Percentiles rank a stretch among this genome's conserved stretches.
phyloP scores from a whole-genome alignment of 2,888 invertebrate genomes.

The Gonocerus acuteangulatus region DNA sequence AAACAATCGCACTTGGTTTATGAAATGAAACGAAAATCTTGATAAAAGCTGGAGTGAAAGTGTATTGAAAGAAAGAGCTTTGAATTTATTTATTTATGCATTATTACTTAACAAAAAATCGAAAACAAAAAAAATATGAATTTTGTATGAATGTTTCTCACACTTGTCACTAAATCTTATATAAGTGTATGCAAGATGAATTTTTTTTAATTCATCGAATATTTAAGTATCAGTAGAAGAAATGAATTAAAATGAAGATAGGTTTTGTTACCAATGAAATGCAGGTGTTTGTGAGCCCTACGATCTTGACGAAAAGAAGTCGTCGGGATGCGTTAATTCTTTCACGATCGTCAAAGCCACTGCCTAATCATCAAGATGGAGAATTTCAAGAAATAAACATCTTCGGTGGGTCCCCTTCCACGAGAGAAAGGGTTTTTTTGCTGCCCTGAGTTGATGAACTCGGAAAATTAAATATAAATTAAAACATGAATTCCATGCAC shows the following conservation, averaged over 20 bases:
- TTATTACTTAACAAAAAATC: no score
- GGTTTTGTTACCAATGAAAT: constrained; percentile 36
- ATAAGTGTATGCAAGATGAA: constrained; percentile 1
- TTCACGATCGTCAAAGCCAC: constrained; percentile 11
- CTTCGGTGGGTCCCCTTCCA: constrained; percentile 14
- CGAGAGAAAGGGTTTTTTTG: constrained; percentile 9
- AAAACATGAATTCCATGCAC: background rate
- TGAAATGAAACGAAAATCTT: no score
- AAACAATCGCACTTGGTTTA: no score
- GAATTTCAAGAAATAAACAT: constrained; percentile 8
- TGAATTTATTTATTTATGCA: no score
- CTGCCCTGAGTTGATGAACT: constrained; percentile 10
- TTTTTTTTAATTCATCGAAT: background rate
- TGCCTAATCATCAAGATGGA: constrained; percentile 8
- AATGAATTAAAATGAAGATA: constrained; percentile 29
- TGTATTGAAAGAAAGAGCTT: no score
- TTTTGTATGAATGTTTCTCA: constrained; percentile 4
- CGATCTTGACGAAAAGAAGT: constrained; percentile 12
- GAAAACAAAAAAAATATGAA: constrained; percentile 2
- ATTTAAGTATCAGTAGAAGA: constrained; percentile 27
- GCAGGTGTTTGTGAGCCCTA: constrained; percentile 36
- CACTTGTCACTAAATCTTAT: background rate
- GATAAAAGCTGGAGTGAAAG: no score
- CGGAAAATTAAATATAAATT: constrained; percentile 7
- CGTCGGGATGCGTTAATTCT: constrained; percentile 23